phyloP scores from a whole-genome alignment of 2,888 invertebrate genomes.

The Bugula neritina region DNA sequence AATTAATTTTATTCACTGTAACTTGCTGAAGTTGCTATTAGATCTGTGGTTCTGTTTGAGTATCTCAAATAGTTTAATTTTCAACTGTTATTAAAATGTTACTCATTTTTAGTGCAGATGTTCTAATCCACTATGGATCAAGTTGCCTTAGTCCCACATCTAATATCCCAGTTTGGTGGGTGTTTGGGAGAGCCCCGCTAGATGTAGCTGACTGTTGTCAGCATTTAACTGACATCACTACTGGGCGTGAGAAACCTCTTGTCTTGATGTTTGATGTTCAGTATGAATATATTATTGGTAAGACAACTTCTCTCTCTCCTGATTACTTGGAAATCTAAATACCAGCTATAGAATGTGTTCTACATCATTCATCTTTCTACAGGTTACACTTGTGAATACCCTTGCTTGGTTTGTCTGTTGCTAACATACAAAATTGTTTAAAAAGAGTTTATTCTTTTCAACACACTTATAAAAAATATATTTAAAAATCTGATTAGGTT shows the following conservation, averaged over 20 bases:
- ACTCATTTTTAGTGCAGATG: constrained; percentile 62
- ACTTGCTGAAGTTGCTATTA: too few species aligned
- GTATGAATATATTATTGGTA: constrained; percentile 47
- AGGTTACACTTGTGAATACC: too few species aligned
- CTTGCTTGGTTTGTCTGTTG: too few species aligned
- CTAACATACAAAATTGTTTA: too few species aligned
- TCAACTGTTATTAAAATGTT: too few species aligned
- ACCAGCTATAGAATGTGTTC: not conserved
- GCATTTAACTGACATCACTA: constrained; percentile 33
- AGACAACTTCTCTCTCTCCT: constrained; percentile 26
- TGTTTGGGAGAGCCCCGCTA: constrained; percentile 57
- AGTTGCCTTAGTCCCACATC: constrained; percentile 70
- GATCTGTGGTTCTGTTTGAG: too few species aligned
- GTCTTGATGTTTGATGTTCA: constrained; percentile 53
- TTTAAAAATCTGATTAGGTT: too few species aligned
- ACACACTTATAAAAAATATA: too few species aligned
- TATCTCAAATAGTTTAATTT: too few species aligned
- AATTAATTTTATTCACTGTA: too few species aligned
- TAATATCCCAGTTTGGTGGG: constrained; percentile 63
- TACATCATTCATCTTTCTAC: too few species aligned
- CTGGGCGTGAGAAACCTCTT: constrained; percentile 35
- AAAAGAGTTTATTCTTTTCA: too few species aligned
- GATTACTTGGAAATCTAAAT: not conserved
- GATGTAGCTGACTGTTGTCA: constrained; percentile 53
- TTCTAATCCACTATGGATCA: constrained; percentile 83